Conservation (phyloP, 2,113 vertebrate species). For the Acinonyx jubatus region DNA sequence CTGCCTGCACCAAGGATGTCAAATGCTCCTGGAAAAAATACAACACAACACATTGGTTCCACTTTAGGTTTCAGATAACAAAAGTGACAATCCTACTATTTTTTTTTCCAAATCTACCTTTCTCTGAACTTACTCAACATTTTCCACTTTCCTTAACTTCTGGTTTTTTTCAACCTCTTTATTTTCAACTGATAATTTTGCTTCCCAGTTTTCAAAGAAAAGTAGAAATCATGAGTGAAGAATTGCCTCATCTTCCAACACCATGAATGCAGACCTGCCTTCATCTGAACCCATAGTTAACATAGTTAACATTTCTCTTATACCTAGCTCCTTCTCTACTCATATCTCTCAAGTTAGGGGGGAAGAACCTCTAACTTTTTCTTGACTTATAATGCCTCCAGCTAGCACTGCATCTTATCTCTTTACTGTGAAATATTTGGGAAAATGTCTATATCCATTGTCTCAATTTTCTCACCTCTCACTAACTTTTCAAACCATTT, state of each 20-base stretch:
- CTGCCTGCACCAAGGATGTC: background rate
- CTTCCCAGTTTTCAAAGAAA: background rate
- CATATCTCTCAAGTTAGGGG: background rate
- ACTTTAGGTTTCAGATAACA: background rate
- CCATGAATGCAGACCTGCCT: background rate
- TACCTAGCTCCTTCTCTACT: background rate
- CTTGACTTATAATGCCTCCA: background rate
- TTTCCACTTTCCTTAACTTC: background rate
- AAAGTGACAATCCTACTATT: background rate
- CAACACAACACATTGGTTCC: background rate
- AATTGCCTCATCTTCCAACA: background rate
- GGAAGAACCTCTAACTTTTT: background rate
- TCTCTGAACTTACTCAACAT: background rate
- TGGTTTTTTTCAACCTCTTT: background rate
- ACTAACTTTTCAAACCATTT: background rate
- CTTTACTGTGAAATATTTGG: background rate
- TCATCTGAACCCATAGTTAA: background rate
- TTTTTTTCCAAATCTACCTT: background rate
- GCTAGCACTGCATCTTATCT: background rate
- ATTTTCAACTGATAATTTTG: background rate
- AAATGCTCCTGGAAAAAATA: background rate
- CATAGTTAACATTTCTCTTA: background rate
- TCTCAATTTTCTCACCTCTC: background rate
- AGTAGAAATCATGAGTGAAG: background rate
- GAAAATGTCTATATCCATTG: background rate